phyloP scores from a whole-genome alignment of 2,888 invertebrate genomes.

The Notodonta dromedarius region DNA sequence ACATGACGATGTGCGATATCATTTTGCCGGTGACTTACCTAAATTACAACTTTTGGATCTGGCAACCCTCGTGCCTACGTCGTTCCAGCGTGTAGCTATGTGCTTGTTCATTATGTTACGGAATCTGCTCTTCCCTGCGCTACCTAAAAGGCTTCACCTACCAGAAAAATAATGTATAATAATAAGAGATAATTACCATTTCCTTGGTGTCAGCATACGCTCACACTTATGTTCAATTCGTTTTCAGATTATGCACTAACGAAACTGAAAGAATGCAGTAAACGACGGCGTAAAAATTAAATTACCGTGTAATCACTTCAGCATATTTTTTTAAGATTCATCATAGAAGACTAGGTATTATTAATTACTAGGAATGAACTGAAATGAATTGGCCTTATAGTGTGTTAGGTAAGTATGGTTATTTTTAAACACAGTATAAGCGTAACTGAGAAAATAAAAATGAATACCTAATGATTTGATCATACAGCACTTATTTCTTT shows the following conservation, averaged over 20 bases:
- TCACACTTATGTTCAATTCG: conserved; percentile 2
- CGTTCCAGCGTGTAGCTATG: too few relatives aligned
- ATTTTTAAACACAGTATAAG: too few relatives aligned
- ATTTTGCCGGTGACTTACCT: too few relatives aligned
- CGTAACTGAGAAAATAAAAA: too few relatives aligned
- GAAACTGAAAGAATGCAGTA: conserved; percentile 33
- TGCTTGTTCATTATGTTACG: too few relatives aligned
- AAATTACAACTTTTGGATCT: too few relatives aligned
- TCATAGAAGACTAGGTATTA: background rate
- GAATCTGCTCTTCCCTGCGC: too few relatives aligned
- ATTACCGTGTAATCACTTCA: conserved; percentile 8
- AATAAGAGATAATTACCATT: background rate
- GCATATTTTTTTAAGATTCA: conserved; percentile 7
- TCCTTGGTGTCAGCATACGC: background rate
- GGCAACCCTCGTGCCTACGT: too few relatives aligned
- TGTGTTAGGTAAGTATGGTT: conserved; percentile 1
- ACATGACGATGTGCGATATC: too few relatives aligned
- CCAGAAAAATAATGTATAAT: too few relatives aligned
- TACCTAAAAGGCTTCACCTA: too few relatives aligned
- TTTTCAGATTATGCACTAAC: conserved; percentile 47
- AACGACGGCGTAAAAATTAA: conserved; percentile 20
- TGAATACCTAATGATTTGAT: background rate
- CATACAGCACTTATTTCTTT: background rate
- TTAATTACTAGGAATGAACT: background rate
- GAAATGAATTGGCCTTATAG: background rate